Evolutionary conservation across 1,140 invertebrate species (phyloP), one percentile per base, ranked within the genome.

Genomic region (Andricus grossulariae): DNA sequence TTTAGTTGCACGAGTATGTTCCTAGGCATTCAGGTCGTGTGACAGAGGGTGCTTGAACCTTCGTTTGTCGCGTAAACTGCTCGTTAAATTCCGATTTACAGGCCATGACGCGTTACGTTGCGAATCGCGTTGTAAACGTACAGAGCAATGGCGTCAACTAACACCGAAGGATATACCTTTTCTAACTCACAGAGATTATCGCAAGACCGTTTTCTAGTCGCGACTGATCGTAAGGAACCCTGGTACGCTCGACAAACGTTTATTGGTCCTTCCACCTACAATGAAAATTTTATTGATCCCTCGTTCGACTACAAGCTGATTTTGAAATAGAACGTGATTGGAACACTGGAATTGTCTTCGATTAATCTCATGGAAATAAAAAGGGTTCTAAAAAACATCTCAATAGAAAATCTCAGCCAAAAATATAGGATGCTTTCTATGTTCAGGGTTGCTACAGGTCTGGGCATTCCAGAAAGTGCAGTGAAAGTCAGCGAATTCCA

Each of bases 191-290:
- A 10, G 18, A 19, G n/a, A 54, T 54, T 54, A 19, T 54, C 52
- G 18, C n/a, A 18, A 54, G 18, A 54, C 52, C 18, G 18, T 54
- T 18, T 54, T 18, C 52, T 54, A 54, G 52, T 54, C 52, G 52
- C 52, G 16, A 54, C n/a, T 54, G 52, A 18, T 54, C 52, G n/a
- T 54, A 54, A 54, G 52, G 19, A 54, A 54, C 18, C 45, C 51
- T 55, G 15, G 7, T 39, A 57, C 52, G 55, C 55, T 57, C 45
- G 45, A 74, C 51, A 57, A 57, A 74, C 52, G 16, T n/a, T 57
- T 49, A 60, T 74, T 60, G 45, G 45, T 32, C 19, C 19, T 32
- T 74, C 45, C 15, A 74, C n/a, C 45, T 74, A 54, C 73, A 74
- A 16, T 12, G 39, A 39, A 18, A 25, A 45, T 45, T 10, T 45